Conservation (phyloP, 2,888 invertebrate genomes). For the Ceriagrion tenellum region DNA sequence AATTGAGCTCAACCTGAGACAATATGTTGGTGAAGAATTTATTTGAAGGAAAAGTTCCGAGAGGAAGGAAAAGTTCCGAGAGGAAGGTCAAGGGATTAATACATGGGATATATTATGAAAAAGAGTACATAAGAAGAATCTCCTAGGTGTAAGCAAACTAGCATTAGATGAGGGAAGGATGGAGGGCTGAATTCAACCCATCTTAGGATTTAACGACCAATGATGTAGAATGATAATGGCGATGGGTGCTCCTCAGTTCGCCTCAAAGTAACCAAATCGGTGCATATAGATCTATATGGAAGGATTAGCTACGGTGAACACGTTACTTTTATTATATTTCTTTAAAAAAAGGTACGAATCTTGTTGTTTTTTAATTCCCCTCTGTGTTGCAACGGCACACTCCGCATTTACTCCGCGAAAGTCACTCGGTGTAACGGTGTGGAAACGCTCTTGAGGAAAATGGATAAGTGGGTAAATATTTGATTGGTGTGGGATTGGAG, state of each 20-base stretch:
- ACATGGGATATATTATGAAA: too few species aligned
- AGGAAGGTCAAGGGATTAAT: too few species aligned
- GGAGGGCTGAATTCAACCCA: too few species aligned
- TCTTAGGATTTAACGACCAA: too few species aligned
- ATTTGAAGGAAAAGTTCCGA: too few species aligned
- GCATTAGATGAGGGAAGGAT: too few species aligned
- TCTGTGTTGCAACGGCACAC: not conserved
- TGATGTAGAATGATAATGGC: too few species aligned
- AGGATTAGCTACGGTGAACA: not conserved
- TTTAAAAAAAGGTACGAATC: not conserved
- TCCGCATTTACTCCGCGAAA: not conserved
- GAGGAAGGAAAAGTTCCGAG: too few species aligned
- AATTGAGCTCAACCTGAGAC: too few species aligned
- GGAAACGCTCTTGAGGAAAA: not conserved
- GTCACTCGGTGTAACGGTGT: not conserved
- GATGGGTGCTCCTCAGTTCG: not conserved
- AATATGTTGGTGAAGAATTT: too few species aligned
- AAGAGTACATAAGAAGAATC: too few species aligned
- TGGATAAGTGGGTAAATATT: not conserved
- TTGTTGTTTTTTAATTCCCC: not conserved
- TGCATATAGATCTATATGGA: not conserved
- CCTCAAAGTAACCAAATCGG: not conserved
- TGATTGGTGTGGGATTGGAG: not conserved
- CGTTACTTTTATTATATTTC: not conserved
- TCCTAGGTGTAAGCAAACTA: too few species aligned